Evolutionary conservation across 1,140 invertebrate species (phyloP), one percentile per base, ranked within the genome.

Genomic region (Drosophila ohnishii): DNA sequence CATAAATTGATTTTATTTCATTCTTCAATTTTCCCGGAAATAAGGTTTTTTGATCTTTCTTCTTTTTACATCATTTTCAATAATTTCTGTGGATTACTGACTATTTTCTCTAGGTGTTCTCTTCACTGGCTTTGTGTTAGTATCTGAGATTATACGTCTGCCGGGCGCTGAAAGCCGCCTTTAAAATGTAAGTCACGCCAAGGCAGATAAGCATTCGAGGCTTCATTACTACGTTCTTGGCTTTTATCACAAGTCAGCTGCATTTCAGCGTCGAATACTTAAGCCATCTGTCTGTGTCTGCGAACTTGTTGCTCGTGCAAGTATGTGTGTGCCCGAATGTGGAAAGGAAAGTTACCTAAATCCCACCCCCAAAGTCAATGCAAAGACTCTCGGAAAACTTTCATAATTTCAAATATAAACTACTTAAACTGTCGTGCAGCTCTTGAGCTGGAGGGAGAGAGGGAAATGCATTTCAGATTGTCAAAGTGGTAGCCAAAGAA

Each of bases 121-220:
- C 30, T n/a, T 28, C 8, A 32, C 25, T 32, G 16, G n/a, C 48
- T 2, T 22, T 39, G 47, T 25, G 44, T 22, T 28, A 34, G 16
- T 47, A 37, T 77, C 55, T 34, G 25, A 50, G 48, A 61, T 42
- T 62, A 30, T 53, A 16, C 30, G 55, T 42, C 30, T 28, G 37
- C 32, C 32, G 25, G 19, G n/a, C 39, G 82, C 22, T 87, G 72
- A 88, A 88, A 83, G 73, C 62, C 50, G 73, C 63, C 80, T 88
- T 88, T 84, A 84, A 84, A 86, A 88, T 84, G 80, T 78, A 84
- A 84, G 85, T 80, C 84, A 88, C 80, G 85, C 69, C 61, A 65
- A 69, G 80, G n/a, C 84, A 75, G 84, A 88, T 88, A 88, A 88
- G 72, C 75, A 78, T 88, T 84, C 67, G 70, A 56, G 63, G 77